Evolutionary conservation across 2,888 invertebrate species (phyloP).

Genomic region (Drosophila cognata): DNA sequence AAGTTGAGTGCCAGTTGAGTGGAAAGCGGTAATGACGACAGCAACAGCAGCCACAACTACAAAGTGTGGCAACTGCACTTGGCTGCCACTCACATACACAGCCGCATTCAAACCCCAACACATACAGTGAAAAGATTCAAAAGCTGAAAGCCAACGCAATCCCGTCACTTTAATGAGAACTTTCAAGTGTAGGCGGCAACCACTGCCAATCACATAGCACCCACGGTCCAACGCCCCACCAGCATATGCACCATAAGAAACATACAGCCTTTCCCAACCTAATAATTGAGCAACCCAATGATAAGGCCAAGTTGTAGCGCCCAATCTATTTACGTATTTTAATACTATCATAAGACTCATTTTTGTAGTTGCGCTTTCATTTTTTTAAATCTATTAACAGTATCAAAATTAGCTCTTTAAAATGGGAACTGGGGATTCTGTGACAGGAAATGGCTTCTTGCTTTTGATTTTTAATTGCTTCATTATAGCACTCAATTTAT

Average conservation of each 20-base stretch:
- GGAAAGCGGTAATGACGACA: conserved; percentile 1
- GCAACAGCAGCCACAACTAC: conserved; percentile 12
- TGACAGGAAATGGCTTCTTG: no score
- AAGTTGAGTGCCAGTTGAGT: conserved; percentile 33
- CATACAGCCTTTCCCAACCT: background rate
- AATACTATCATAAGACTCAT: background rate
- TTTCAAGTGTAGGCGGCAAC: background rate
- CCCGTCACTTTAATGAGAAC: background rate
- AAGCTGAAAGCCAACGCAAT: background rate
- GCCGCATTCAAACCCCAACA: background rate
- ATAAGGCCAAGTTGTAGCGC: background rate
- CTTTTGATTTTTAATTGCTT: no score
- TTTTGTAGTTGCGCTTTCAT: no score
- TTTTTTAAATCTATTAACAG: background rate
- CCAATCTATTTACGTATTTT: background rate
- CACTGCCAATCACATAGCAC: background rate
- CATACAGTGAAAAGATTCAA: background rate
- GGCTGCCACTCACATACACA: conserved; percentile 7
- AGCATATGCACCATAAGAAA: background rate
- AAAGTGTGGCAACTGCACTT: conserved; percentile 45
- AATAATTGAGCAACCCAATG: background rate
- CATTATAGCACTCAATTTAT: no score
- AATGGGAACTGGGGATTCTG: no score
- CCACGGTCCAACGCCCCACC: no score
- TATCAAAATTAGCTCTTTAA: background rate